Conservation (phyloP, 2,113 vertebrate species). For the Phaetusa simplex region DNA sequence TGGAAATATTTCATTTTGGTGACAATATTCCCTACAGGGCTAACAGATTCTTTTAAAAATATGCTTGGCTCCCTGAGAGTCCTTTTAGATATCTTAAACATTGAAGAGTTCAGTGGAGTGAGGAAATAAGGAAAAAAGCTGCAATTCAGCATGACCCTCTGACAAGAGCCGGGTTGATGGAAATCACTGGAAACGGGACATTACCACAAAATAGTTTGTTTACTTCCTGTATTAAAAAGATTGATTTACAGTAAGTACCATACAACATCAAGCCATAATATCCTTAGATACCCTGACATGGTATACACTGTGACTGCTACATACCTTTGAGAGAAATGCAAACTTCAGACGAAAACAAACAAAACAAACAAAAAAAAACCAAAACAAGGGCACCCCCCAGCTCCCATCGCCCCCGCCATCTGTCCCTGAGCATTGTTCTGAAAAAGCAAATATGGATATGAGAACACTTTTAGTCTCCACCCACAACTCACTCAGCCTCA, state of each 20-base stretch:
- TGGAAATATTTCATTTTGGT: constrained; percentile 47
- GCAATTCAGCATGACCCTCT: background rate
- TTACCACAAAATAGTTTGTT: background rate
- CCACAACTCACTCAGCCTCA: background rate
- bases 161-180: background rate
- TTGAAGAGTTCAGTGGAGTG: background rate
- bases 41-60: constrained; percentile 34
- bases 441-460: background rate
- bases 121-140: background rate
- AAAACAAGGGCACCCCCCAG: background rate
- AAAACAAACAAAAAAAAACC: background rate
- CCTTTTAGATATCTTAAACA: background rate
- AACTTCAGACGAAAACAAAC: background rate
- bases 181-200: background rate
- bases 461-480: background rate
- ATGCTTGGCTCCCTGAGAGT: background rate
- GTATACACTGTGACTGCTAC: background rate
- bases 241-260: background rate
- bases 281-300: background rate
- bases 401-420: background rate
- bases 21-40: constrained; percentile 1
- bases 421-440: background rate
- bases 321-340: background rate
- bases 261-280: background rate
- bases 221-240: background rate